Evolutionary conservation across 2,797 vertebrate genomes (phyloP).

Genomic region (Typhlichthys subterraneus): DNA sequence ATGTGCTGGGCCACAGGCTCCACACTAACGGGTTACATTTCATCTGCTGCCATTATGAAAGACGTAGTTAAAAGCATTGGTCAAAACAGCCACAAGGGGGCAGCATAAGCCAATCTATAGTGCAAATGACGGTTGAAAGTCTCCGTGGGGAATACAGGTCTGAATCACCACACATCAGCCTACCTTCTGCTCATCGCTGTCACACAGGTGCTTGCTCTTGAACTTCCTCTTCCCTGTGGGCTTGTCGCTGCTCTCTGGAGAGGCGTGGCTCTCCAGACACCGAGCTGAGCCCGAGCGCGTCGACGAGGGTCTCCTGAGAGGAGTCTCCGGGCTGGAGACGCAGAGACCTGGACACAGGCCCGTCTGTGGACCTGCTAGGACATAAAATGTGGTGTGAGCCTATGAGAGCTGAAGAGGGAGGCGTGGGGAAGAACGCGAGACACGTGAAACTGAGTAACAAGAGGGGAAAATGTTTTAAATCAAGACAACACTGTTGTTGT

Average conservation of each 20-base stretch:
- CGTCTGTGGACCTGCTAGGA: conserved; percentile 60
- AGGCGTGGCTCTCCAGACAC: conserved; percentile 75
- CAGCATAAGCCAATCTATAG: conserved; percentile 63
- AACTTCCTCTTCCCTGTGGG: conserved; percentile 98
- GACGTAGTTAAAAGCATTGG: conserved; percentile 27
- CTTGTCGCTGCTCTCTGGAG: conserved; percentile 84
- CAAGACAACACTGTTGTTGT: too few relatives aligned
- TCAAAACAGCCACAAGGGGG: conserved; percentile 73
- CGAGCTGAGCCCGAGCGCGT: conserved; percentile 76
- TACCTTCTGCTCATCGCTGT: conserved; percentile 79
- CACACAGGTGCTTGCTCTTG: conserved; percentile 94
- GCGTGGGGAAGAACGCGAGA: neutral
- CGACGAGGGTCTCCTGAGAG: conserved; percentile 63
- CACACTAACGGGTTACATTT: conserved; percentile 6
- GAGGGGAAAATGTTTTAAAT: too few relatives aligned
- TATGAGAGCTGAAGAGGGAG: neutral
- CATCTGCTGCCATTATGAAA: conserved; percentile 28
- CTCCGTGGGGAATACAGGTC: neutral
- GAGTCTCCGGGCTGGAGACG: conserved; percentile 61
- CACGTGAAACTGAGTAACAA: too few relatives aligned
- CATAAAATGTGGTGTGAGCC: conserved; percentile 12
- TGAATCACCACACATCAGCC: conserved; percentile 11
- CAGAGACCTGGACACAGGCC: conserved; percentile 58
- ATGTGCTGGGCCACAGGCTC: conserved; percentile 28
- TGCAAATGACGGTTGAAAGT: neutral